These are phyloP conservation scores for Orchesella cincta DNA, from an alignment of 1,140 invertebrate genomes.

Conservation along the genomic window DNA sequence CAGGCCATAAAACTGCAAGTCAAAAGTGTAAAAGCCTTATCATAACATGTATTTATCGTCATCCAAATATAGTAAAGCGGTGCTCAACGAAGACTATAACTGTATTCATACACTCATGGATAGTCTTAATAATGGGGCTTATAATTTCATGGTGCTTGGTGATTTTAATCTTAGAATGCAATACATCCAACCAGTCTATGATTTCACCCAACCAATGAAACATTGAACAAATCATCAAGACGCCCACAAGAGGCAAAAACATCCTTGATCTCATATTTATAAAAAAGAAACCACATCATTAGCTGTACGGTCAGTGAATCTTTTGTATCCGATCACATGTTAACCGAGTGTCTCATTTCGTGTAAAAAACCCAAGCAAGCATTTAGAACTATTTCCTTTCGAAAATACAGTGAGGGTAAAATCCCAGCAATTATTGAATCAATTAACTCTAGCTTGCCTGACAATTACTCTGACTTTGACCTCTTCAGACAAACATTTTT, in stretches of 20 bases:
- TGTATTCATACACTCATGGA: neutral
- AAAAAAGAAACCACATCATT: neutral
- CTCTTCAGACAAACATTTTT: neutral
- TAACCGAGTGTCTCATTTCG: neutral
- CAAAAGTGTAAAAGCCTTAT: neutral
- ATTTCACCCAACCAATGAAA: neutral
- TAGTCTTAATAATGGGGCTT: neutral
- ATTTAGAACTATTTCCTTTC: neutral
- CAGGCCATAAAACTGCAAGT: neutral
- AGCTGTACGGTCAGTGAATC: neutral
- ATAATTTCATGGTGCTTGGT: neutral
- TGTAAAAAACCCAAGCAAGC: neutral
- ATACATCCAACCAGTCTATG: slow-evolving; percentile 1
- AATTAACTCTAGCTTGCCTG: no score
- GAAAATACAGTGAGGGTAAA: neutral
- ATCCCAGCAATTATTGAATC: no score
- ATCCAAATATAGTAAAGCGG: neutral
- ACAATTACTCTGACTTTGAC: neutral
- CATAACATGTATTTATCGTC: neutral
- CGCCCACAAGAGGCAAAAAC: neutral
- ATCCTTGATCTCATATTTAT: slow-evolving; percentile 10
- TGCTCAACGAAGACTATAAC: neutral
- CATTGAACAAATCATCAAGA: neutral
- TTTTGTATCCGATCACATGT: neutral
- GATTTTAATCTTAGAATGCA: slow-evolving; percentile 4